Base-by-base conservation (phyloP, 2,888 invertebrate species). In the Orgyia antiqua region DNA sequence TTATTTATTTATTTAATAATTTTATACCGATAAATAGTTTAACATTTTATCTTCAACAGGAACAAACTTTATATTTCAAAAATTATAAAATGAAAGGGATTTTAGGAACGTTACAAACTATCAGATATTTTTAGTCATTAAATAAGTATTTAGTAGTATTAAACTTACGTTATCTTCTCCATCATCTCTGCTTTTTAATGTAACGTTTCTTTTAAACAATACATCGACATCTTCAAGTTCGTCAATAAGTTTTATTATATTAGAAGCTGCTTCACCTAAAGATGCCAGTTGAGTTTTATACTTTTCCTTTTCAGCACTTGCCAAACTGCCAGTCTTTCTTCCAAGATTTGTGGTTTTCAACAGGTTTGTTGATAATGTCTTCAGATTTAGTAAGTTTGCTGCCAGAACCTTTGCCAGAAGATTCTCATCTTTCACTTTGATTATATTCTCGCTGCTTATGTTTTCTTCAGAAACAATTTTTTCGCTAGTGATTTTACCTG, bases 331-430 rank as follows among this genome's bases (percentile, higher is more conserved):
- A 20, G 86, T 87, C 30, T 77, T 86, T 48, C 90, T 89, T 5
- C 90, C 90, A 36, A 84, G 55, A 49, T 89, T 90, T 53, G 91
- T 91, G 23, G 92, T 70, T 42, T 87, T 88, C 5, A 91, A 76
- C 13, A 91, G 72, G 38, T 84, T 88, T 1, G 80, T 74, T 1
- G 92, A 90, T 0, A 89, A 79, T 5, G 79, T 65, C 45, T 89
- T 89, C 7, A 92, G 84, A 27, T 79, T 88, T 44, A 87, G 83
- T 24, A 92, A 77, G 56, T 90, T 90, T 5, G 78, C 73, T 1
- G 80, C 80, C 44, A 90, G 78, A 0, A 79, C 72, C 60, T 75
- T 75, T 0, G 66, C 75, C 24, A 80, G 41, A 0, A 82, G 70
- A 58, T 71, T 87, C 50, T 67, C 89, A 42, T 61, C 67, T 7